Evolutionary conservation across 2,888 invertebrate genomes (phyloP), one percentile per base, ranked within the genome.

Genomic region (Amiota minor): DNA sequence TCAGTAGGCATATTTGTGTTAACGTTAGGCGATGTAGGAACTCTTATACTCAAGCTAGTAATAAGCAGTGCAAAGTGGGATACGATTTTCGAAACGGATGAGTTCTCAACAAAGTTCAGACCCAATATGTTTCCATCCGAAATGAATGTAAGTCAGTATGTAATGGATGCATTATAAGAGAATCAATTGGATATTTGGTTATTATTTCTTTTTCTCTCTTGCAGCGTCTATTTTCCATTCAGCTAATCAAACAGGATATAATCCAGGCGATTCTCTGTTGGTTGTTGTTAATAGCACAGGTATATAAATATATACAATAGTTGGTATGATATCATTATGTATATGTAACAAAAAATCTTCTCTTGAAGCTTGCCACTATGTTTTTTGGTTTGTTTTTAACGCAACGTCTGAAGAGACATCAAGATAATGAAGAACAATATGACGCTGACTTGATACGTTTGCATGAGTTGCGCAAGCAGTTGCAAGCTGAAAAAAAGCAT

Each of bases 341-440:
- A 14, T 14, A 12, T 61, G 3, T 14, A 61, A 61, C 14, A 61
- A 16, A 20, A 20, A 23, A 10, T 1, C 1, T 16, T 61, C 9
- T 59, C 11, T 61, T 8, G 12, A n/a, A 61, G 53, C 2, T 74
- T 35, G 35, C 35, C 2, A 4, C 4, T 35, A 35, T 1, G 0
- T 50, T 74, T 23, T 50, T 12, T 46, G 74, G 72, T 8, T 59
- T 70, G 45, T 67, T 56, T n/a, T 72, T 74, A 18, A 45, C 72
- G 11, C 14, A n/a, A 12, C 65, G 72, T 10, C 64, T 74, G 56
- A 62, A 53, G 1, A n/a, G 35, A 12, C 64, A 72, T 53, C 53
- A 70, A 9, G 46, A 20, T 12, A 45, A 74, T 18, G 70, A 72
- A 47, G 35, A 56, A n/a, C 11, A 67, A 10, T 75, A 72, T 50